Percentiles rank a stretch among this genome's conserved stretches.
These are phyloP conservation scores for Anarsia innoxiella DNA, from an alignment of 2,888 invertebrate species.

Conservation along the genomic window DNA sequence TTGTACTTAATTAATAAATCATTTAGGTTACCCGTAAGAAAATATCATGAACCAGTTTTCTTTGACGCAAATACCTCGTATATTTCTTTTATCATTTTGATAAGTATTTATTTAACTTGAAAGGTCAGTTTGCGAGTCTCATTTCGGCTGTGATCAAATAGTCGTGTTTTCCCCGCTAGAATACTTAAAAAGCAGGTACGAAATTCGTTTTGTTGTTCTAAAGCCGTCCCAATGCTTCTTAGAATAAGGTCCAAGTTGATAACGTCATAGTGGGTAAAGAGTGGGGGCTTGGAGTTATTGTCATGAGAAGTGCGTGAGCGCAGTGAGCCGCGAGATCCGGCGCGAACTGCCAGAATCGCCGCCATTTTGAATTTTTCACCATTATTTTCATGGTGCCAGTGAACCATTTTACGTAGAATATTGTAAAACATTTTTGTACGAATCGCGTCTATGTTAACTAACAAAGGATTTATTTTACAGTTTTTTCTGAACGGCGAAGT, in stretches of 20 bases:
- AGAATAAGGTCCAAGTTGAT: not conserved
- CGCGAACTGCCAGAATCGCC: slow-evolving; percentile 34
- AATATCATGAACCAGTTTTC: too few relatives aligned
- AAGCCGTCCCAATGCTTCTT: slow-evolving; percentile 20
- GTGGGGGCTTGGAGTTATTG: slow-evolving; percentile 49
- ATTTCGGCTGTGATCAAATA: slow-evolving; percentile 1
- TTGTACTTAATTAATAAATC: too few relatives aligned
- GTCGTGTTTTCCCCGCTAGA: not conserved
- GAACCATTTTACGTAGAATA: slow-evolving; percentile 3
- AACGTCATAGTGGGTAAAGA: slow-evolving; percentile 21
- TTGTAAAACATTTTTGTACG: slow-evolving; percentile 1
- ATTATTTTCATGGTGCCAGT: slow-evolving; percentile 17
- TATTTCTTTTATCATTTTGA: too few relatives aligned
- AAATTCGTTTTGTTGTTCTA: slow-evolving; percentile 6
- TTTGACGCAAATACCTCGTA: too few relatives aligned
- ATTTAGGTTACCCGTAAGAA: too few relatives aligned
- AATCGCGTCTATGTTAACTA: not conserved
- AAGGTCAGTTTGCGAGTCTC: too few relatives aligned
- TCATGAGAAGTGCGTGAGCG: slow-evolving; percentile 44
- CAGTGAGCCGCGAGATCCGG: slow-evolving; percentile 58
- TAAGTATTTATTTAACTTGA: too few relatives aligned
- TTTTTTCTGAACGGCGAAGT: not conserved
- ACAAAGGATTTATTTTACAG: not conserved
- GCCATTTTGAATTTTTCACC: slow-evolving; percentile 33
- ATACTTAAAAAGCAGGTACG: not conserved